Evolutionary conservation across 2,113 vertebrate species (phyloP), one percentile per base, ranked within the genome.

Genomic region (Ceratotherium simum): DNA sequence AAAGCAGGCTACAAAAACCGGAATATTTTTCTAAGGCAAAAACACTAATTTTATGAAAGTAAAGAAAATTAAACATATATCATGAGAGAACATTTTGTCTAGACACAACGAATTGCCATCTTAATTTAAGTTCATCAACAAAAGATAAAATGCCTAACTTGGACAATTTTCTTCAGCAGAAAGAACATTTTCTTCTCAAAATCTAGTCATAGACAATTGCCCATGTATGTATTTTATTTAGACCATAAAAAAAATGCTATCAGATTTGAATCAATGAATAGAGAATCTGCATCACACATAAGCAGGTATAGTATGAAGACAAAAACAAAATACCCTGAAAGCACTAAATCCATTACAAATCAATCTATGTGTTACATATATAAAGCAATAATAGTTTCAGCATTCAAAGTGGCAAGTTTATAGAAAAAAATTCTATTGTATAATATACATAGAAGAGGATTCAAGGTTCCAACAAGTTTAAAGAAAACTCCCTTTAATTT

Each of bases 171-270:
- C 67, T 84, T 93, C 78, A 92, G 56, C 27, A 94, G 13, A 85
- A 96, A 94, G 64, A 96, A 98, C 60, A 95, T 65, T 95, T 91
- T 91, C 81, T 95, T 91, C 95, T 88, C 23, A 95, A 96, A 95
- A 80, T 70, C 51, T 56, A 94, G 65, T 88, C 84, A 93, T 0
- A 92, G 54, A 95, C 93, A 93, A 96, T 13, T 91, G 65, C 78
- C 27, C 83, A 93, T 5, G n/a, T 79, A 93, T 62, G 8, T 90
- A 81, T 56, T 89, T 85, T 78, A 96, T 58, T 86, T 58, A 92
- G n/a, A 95, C 29, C 42, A 95, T 69, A 51, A 92, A 90, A 91
- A 67, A 94, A 96, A 36, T 31, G 39, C 54, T 94, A 91, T 48
- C 36, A 84, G 56, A 60, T 80, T 87, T 94, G 56, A 92, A 91